Evolutionary conservation across 2,888 invertebrate species (phyloP), one percentile per base, ranked within the genome.

Genomic region (Eupithecia exiguata): DNA sequence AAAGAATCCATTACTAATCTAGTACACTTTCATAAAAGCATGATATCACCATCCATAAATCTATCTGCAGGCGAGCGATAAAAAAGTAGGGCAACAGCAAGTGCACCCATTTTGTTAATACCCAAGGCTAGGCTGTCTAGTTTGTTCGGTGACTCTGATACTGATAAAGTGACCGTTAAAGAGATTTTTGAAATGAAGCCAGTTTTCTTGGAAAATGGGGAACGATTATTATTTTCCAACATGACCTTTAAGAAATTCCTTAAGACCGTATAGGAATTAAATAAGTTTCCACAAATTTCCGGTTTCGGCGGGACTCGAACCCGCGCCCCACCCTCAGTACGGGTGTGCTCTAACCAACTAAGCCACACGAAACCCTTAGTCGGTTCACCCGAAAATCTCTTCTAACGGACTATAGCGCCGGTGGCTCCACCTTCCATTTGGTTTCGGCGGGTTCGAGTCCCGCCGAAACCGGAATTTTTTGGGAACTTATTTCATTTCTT

Each of bases 1-100:
- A 86, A 86, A 85, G 83, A 80, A 86, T 84, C 83, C 82, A 84
- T 84, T 84, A 83, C 83, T 83, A 85, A 88, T 88, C 85, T 84
- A 85, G 87, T 82, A 78, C 85, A 75, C 83, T 84, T 87, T 87
- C 86, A 87, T 87, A 85, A 84, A 84, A 78, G 78, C 78, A 77
- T 88, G 88, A 88, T 83, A 85, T 87, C 88, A 88, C 79, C 81
- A 62, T 12, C 58, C 25, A 77, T 79, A 79, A 78, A 77, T 79
- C 74, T 77, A 75, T 74, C 74, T 71, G 72, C 77, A 72, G 72
- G 77, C 74, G 61, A 69, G 75, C 75, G 76, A 76, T 77, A 74
- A 75, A 77, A 74, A 78, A 79, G 71, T 79, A 77, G 79, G 77
- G 72, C 78, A 77, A 53, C 70, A 77, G 72, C 74, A 76, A 74